phyloP scores from a whole-genome alignment of 2,797 vertebrate genomes.

The Varecia variegata region DNA sequence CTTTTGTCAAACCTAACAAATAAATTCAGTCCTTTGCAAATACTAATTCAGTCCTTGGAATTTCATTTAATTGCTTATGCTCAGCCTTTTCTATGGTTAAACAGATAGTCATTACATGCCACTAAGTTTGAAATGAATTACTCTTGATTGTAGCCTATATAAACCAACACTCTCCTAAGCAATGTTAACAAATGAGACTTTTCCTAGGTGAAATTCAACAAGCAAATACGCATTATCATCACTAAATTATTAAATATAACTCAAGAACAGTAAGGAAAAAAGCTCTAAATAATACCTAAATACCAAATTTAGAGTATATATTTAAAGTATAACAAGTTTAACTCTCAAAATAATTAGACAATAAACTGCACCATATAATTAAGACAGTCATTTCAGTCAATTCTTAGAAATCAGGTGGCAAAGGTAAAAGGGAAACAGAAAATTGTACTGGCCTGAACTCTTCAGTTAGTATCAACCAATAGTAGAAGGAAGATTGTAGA shows the following conservation, averaged over 20 bases:
- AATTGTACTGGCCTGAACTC: background rate
- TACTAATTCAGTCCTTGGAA: constrained; percentile 6
- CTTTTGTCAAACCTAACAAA: background rate
- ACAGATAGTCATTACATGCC: background rate
- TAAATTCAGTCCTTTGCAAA: constrained; percentile 27
- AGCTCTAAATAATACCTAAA: background rate
- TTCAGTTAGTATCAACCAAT: background rate
- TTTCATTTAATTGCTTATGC: constrained; percentile 34
- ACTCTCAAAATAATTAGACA: constrained; percentile 42
- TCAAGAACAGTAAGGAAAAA: background rate
- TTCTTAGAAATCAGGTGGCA: background rate
- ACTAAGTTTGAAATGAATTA: background rate
- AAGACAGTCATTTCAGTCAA: background rate
- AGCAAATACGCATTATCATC: background rate
- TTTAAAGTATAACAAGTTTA: constrained; percentile 37
- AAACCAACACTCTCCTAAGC: background rate
- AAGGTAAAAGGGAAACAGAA: background rate
- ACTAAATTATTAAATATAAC: constrained; percentile 11
- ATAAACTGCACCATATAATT: constrained; percentile 1
- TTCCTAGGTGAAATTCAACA: background rate
- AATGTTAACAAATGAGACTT: background rate
- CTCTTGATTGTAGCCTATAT: background rate
- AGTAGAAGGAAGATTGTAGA: background rate
- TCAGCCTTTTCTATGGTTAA: background rate
- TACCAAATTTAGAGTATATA: background rate